Conservation (phyloP, 2,113 vertebrate genomes). For the Oplegnathus fasciatus region DNA sequence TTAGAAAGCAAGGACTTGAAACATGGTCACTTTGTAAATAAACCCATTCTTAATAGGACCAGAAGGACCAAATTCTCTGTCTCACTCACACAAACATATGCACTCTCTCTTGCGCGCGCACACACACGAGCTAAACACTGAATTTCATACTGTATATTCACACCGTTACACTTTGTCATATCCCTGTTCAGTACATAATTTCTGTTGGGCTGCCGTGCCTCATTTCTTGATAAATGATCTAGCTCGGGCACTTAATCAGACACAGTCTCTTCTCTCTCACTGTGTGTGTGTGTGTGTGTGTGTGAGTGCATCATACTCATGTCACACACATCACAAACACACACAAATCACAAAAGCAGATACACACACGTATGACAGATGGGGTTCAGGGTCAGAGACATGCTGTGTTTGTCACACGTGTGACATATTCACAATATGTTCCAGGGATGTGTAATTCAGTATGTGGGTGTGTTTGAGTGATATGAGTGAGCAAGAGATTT, state of each 20-base stretch:
- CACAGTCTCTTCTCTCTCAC: background rate
- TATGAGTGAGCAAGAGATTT: constrained; percentile 41
- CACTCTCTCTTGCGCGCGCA: background rate
- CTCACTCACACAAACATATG: constrained; percentile 9
- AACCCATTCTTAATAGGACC: constrained; percentile 47
- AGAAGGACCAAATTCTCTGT: constrained; percentile 18
- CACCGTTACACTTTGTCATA: constrained; percentile 61
- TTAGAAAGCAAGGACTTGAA: constrained; percentile 41
- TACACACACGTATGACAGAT: constrained; percentile 58
- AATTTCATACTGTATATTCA: constrained; percentile 50
- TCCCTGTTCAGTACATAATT: constrained; percentile 44
- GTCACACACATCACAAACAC: constrained; percentile 35
- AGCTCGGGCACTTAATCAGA: constrained; percentile 59
- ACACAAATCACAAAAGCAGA: constrained; percentile 54
- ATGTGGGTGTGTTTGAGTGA: constrained; percentile 58
- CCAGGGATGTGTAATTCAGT: constrained; percentile 48
- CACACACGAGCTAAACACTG: constrained; percentile 25
- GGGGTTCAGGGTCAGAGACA: constrained; percentile 66
- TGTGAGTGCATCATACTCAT: background rate
- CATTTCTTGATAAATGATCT: constrained; percentile 72
- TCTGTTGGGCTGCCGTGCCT: constrained; percentile 52
- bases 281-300: no score
- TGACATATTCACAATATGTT: constrained; percentile 74
- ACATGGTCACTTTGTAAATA: constrained; percentile 51
- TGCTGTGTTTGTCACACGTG: constrained; percentile 53